Base-by-base conservation (phyloP, 2,113 vertebrate genomes). In the Machaerirhynchus nigripectus region DNA sequence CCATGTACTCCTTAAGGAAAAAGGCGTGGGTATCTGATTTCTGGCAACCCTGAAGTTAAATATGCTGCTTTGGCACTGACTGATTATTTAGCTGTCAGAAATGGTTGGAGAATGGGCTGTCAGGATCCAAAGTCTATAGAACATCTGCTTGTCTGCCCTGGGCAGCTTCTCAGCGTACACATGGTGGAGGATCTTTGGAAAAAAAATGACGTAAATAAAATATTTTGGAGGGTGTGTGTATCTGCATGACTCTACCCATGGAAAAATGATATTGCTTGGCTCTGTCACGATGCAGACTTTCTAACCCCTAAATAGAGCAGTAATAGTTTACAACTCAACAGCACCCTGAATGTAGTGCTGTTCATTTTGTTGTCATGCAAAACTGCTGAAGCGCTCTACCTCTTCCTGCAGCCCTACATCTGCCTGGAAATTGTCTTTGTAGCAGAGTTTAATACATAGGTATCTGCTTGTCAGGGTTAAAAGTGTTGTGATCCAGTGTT, bases 91-190 rank as follows among this genome's bases (percentile, higher is more conserved):
- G 56, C 59, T 87, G 52, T 82, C 71, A 89, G 79, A 71, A 78
- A 17, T 50, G 82, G 37, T 53, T 93, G 90, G 65, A 77, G 61
- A 94, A 84, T 18, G 21, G 86, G 92, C 84, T 92, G 57, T 94
- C 65, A 55, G 87, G 74, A 85, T 96, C 82, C 40, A 13, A 73
- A 93, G 76, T 86, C 69, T 28, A 56, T n/a, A 35, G 24, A 50
- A 96, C 96, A 97, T 97, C 96, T 97, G 97, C 75, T 94, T 92
- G 44, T 87, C 88, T 35, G 15, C 13, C 87, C 95, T 87, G 74
- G 56, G 84, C 88, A 47, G 80, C 76, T 90, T 83, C 68, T 93
- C 81, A 11, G 47, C 13, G 11, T 47, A 39, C 60, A 35, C 3
- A 4, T 3, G 1, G 47, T 77, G 59, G 89, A 94, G 40, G 67